Percentiles rank a stretch among this genome's conserved stretches.
Conservation (phyloP, 2,797 vertebrate genomes). For the Balearica regulorum region DNA sequence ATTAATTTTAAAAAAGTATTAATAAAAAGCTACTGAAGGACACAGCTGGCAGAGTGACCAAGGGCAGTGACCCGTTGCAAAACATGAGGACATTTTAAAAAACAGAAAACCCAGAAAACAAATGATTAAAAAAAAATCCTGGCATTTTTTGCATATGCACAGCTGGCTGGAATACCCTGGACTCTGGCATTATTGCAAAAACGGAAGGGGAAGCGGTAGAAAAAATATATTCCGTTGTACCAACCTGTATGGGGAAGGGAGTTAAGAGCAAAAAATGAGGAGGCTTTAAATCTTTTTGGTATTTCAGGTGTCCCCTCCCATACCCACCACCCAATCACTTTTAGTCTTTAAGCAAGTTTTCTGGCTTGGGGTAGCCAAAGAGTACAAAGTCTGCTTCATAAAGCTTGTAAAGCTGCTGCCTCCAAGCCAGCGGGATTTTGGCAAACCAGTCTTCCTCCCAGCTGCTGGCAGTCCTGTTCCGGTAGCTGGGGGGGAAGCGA, state of each 20-base stretch:
- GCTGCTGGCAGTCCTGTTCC: conserved; percentile 87
- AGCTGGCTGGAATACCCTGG: background rate
- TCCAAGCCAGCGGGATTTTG: conserved; percentile 81
- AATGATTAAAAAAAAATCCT: background rate
- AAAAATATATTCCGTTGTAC: conserved; percentile 42
- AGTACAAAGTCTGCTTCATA: conserved; percentile 91
- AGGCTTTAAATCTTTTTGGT: conserved; percentile 41
- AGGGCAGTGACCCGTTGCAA: background rate
- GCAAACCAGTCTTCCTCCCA: conserved; percentile 90
- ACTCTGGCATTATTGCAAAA: background rate
- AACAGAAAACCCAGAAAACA: background rate
- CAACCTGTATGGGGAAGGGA: background rate
- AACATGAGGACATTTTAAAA: background rate
- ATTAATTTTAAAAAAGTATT: conserved; percentile 78
- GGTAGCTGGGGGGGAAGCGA: conserved; percentile 85
- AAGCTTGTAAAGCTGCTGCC: conserved; percentile 86
- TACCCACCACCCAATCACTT: background rate
- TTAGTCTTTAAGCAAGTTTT: conserved; percentile 73
- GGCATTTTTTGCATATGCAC: background rate
- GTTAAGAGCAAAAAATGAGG: conserved; percentile 15
- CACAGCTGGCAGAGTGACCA: conserved; percentile 11
- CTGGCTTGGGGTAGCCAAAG: conserved; percentile 89
- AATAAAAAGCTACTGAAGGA: conserved; percentile 63
- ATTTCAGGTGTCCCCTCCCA: conserved; percentile 25
- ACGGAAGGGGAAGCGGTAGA: conserved; percentile 31